Evolutionary conservation across 2,888 invertebrate species (phyloP), one percentile per base, ranked within the genome.

Genomic region (Notocelia uddmanniana): DNA sequence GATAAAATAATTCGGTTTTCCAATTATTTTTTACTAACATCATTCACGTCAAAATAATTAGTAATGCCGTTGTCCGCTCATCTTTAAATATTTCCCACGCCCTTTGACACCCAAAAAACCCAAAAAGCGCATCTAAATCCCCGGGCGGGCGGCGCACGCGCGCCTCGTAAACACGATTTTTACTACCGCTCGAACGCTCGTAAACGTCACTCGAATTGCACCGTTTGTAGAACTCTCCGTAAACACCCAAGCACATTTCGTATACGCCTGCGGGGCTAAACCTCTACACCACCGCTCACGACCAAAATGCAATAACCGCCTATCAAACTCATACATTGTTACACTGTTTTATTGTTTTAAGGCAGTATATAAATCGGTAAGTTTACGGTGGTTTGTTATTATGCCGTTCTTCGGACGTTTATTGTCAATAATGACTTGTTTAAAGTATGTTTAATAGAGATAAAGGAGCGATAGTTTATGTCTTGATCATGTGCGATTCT

Each of bases 341-440:
- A 37, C 37, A 54, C 19, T 52, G 37, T 64, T 64, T 54, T 23
- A 9, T 54, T 64, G 52, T 52, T 37, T 11, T n/a, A 19, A 48
- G 31, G 11, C 37, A 54, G 64, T 85, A 88, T 91, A 92, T 93
- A 92, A 93, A 93, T 92, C 92, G 81, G 90, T 88, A 87, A 89
- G 87, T 92, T 93, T 93, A 93, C 91, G 85, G 92, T 87, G 91
- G 90, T 88, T 90, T 89, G 90, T 92, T 93, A 93, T 92, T 92
- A 92, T 91, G 90, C 90, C 89, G 89, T 90, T 90, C 90, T 88
- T 87, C 86, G 82, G 92, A 93, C 93, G 85, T 92, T 93, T 93
- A 93, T 93, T 91, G 93, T 88, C 89, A 89, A 92, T 93, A 93
- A 93, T 92, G 93, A 91, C 90, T 91, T 90, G 92, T 92, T 92